These are phyloP conservation scores for Sarcophaga bullata DNA, from an alignment of 1,140 invertebrate species.

Conservation along the genomic window DNA sequence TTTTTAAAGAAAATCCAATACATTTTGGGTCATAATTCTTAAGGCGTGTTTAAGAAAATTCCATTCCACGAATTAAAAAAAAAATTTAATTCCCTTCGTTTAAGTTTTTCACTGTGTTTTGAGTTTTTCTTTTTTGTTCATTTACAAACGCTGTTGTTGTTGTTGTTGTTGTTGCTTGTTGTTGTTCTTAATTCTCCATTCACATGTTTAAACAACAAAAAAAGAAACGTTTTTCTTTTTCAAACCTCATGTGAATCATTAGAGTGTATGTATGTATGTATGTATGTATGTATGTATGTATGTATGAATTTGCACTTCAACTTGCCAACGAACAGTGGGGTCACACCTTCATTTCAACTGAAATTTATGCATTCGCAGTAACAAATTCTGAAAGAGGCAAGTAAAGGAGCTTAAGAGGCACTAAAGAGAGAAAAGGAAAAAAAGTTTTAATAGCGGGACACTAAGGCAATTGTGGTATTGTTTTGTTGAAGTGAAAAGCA, in stretches of 20 bases:
- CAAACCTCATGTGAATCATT: too few relatives aligned
- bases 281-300: too few relatives aligned
- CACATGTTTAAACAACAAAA: slow-evolving; percentile 19
- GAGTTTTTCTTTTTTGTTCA: too few relatives aligned
- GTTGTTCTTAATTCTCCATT: not conserved
- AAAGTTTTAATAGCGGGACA: not conserved
- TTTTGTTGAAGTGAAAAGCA: not conserved
- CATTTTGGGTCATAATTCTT: not conserved
- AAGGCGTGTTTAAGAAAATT: slow-evolving; percentile 25
- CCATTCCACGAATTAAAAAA: not conserved
- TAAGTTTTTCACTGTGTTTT: not conserved
- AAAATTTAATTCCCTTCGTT: not conserved
- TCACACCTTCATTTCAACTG: slow-evolving; percentile 19
- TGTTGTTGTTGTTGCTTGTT: too few relatives aligned
- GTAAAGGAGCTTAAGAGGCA: too few relatives aligned
- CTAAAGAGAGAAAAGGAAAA: not conserved
- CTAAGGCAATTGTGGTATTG: too few relatives aligned
- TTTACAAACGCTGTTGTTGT: not conserved
- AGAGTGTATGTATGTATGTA: too few relatives aligned
- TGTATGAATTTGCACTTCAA: too few relatives aligned
- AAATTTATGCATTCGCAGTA: not conserved
- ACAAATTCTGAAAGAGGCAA: not conserved
- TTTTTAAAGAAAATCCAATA: too few relatives aligned
- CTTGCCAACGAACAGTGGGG: not conserved
- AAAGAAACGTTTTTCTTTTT: not conserved